Base-by-base conservation (phyloP, 2,797 vertebrate species). In the Stomatorhinus walkeri region DNA sequence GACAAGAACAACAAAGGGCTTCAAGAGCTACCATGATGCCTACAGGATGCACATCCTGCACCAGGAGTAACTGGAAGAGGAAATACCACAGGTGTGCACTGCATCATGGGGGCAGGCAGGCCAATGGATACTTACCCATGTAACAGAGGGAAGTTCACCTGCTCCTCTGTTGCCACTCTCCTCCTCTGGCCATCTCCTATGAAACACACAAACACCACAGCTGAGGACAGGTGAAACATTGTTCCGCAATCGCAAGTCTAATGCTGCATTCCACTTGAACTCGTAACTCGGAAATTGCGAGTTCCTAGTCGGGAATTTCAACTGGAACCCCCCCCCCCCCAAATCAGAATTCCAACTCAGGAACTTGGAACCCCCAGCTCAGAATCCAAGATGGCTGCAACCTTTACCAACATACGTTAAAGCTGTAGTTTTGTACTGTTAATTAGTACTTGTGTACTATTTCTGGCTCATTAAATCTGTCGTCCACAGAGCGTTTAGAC, bases 91-190 rank as follows among this genome's bases (percentile, higher is more conserved):
- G 51, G 3, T 40, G 36, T 22, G 10, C 52, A 83, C 4, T 10
- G 22, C 19, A 56, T 36, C 19, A 12, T 8, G 12, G 32, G 19
- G 1, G 61, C 5, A 79, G 8, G 94, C 19, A 79, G 8, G 94
- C 19, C 28, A 36, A 72, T 16, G 12, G 92, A 12, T 9, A 59
- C 87, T 95, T 97, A 99, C 98, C 98, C 98, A 76, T 98, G 97
- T 88, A 94, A 93, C 92, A 99, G 95, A 1, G 98, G 97, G 88
- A 98, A 96, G 88, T 96, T 96, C 90, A 99, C 98, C 93, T 99
- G 97, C 89, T 97, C 97, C 90, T 97, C 97, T 1, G 98, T 98
- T 72, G 98, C 98, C 68, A 99, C 96, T 91, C 97, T 96, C 87
- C 98, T 96, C 85, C 94, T 97, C 84, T 94, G 95, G 19, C 94